These are phyloP conservation scores for Cyclargus thomasi DNA, from an alignment of 1,140 invertebrate genomes.

Conservation along the genomic window DNA sequence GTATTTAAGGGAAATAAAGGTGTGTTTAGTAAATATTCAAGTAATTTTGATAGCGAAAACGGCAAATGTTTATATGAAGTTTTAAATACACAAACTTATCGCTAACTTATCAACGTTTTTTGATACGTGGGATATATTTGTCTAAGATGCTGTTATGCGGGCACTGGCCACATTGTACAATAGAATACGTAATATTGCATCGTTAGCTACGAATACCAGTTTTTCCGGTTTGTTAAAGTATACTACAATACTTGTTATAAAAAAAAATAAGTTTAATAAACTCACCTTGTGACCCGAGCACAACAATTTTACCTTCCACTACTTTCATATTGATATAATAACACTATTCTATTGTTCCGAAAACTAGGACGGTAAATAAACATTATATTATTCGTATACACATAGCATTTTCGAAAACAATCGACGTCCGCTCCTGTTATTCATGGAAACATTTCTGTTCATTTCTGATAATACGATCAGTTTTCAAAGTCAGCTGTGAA, in stretches of 20 bases:
- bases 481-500: conserved; percentile 7
- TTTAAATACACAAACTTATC: background rate
- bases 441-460: conserved; percentile 19
- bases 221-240: conserved; percentile 7
- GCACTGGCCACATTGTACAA: background rate
- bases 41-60: background rate
- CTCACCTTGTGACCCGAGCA: conserved; percentile 87
- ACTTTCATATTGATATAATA: conserved; percentile 77
- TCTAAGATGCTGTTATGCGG: conserved; percentile 1
- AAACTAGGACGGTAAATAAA: background rate
- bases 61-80: background rate
- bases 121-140: background rate
- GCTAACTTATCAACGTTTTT: background rate
- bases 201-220: background rate
- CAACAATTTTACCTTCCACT: conserved; percentile 88
- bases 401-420: conserved; percentile 16
- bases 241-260: background rate
- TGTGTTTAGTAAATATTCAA: too few species aligned
- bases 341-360: conserved; percentile 27
- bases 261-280: conserved; percentile 3
- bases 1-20: too few species aligned
- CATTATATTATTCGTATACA: background rate
- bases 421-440: conserved; percentile 22
- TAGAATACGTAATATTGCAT: background rate
- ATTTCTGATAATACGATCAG: background rate